phyloP scores from a whole-genome alignment of 2,113 vertebrate genomes.

The Bettongia penicillata region DNA sequence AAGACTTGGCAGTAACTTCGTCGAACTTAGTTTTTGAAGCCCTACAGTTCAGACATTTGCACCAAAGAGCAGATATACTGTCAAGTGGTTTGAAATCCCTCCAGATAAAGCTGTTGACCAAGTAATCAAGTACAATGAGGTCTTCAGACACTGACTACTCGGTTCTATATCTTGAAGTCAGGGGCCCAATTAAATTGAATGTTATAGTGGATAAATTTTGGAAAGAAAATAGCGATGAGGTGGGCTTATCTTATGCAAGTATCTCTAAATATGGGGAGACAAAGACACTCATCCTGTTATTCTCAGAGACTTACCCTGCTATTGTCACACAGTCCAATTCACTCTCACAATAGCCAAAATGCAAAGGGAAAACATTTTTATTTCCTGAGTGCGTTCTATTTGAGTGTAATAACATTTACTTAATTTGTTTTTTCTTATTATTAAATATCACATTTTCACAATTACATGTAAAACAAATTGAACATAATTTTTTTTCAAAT shows the following conservation, averaged over 20 bases:
- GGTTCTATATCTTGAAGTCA: neutral
- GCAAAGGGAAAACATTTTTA: slow-evolving; percentile 68
- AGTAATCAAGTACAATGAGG: neutral
- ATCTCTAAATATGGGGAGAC: neutral
- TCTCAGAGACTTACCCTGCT: neutral
- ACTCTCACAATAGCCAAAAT: slow-evolving; percentile 51
- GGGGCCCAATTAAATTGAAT: neutral
- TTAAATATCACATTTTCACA: too few species aligned
- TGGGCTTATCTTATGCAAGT: neutral
- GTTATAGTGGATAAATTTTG: neutral
- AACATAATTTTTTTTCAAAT: too few species aligned
- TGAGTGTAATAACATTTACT: slow-evolving; percentile 70
- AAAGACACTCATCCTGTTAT: slow-evolving; percentile 8
- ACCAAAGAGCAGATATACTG: neutral
- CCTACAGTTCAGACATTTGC: neutral
- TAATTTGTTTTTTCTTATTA: slow-evolving; percentile 24
- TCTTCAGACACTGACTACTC: neutral
- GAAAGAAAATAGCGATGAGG: slow-evolving; percentile 45
- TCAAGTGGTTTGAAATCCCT: neutral
- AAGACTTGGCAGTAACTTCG: neutral
- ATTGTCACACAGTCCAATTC: slow-evolving; percentile 56
- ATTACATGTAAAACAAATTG: too few species aligned
- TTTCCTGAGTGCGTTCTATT: slow-evolving; percentile 75
- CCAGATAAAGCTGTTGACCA: neutral
- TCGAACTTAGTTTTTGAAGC: slow-evolving; percentile 34